phyloP scores from a whole-genome alignment of 2,797 vertebrate genomes.

The Helicolenus hilgendorfi region DNA sequence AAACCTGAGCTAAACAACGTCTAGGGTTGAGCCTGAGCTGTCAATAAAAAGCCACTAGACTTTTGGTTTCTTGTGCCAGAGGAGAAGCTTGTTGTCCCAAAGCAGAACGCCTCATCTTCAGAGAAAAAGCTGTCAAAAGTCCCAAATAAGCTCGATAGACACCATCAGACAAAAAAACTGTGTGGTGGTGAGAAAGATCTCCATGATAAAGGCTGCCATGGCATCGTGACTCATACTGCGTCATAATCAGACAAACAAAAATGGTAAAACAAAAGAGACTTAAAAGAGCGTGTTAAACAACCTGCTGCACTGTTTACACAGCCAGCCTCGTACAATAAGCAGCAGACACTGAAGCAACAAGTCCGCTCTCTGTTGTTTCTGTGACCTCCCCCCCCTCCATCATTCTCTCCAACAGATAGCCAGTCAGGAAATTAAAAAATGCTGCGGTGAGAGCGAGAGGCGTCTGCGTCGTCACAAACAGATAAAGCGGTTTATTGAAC shows the following conservation, averaged over 20 bases:
- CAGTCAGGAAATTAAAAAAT: constrained; percentile 90
- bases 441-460: constrained; percentile 40
- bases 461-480: constrained; percentile 55
- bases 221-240: neutral
- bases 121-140: neutral
- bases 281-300: neutral
- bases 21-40: neutral
- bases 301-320: neutral
- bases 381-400: neutral
- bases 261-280: neutral
- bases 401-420: constrained; percentile 70
- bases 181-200: neutral
- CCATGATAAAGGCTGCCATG: neutral
- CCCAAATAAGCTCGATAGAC: neutral
- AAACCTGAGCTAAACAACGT: neutral
- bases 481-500: constrained; percentile 88
- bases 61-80: neutral
- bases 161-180: neutral
- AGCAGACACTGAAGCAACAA: constrained; percentile 42
- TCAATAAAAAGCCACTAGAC: neutral
- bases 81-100: neutral
- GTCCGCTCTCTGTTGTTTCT: neutral
- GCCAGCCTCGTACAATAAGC: neutral
- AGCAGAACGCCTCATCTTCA: neutral
- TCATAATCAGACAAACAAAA: neutral